phyloP scores from a whole-genome alignment of 2,888 invertebrate genomes.

The Amiota minor region DNA sequence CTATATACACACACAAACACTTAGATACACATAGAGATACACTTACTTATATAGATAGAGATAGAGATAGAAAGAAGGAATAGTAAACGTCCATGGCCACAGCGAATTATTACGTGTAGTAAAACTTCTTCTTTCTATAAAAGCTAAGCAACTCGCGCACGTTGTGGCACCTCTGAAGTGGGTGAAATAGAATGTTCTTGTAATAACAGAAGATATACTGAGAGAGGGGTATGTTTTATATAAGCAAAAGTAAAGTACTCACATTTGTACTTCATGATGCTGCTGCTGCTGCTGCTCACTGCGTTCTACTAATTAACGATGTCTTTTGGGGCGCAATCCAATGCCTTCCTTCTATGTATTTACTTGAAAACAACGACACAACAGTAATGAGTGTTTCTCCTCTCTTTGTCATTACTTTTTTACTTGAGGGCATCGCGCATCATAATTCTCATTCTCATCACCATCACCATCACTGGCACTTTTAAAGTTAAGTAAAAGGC shows the following conservation, averaged over 20 bases:
- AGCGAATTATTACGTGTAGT: too few species aligned
- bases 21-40: slow-evolving; percentile 32
- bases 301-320: slow-evolving; percentile 13
- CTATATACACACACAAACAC: slow-evolving; percentile 43
- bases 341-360: background rate
- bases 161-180: too few species aligned
- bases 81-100: too few species aligned
- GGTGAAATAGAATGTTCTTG: too few species aligned
- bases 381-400: background rate
- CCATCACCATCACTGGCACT: too few species aligned
- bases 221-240: too few species aligned
- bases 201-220: slow-evolving; percentile 26
- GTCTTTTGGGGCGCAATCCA: slow-evolving; percentile 5
- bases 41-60: slow-evolving; percentile 37
- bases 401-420: background rate
- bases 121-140: slow-evolving; percentile 33
- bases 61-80: background rate
- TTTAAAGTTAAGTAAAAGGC: too few species aligned
- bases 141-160: too few species aligned
- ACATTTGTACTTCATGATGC: too few species aligned
- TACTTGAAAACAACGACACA: too few species aligned
- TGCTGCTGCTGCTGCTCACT: slow-evolving; percentile 6
- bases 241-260: too few species aligned
- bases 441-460: too few species aligned
- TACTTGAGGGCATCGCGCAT: background rate